Percentiles rank a stretch among this genome's conserved stretches.
Conservation (phyloP, 2,113 vertebrate genomes). For the Psilopsiagon aurifrons region DNA sequence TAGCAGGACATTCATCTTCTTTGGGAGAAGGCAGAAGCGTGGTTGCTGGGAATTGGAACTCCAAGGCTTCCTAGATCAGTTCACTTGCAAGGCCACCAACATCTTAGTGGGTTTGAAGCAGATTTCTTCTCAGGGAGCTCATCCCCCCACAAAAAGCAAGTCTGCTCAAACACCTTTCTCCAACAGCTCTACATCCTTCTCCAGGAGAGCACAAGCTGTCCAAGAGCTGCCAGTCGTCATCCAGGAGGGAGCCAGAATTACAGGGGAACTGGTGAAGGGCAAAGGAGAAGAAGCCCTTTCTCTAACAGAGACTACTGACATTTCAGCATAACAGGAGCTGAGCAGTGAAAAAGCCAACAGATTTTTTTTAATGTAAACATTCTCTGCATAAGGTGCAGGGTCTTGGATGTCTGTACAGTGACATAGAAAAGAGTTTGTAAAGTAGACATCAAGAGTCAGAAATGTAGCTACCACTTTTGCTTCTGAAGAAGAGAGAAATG, state of each 20-base stretch:
- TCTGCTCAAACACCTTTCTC: not conserved
- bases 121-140: not conserved
- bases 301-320: conserved; percentile 1
- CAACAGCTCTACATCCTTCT: not conserved
- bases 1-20: not conserved
- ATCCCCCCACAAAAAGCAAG: not conserved
- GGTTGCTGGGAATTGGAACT: not conserved
- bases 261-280: not conserved
- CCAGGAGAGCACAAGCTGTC: not conserved
- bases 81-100: not conserved
- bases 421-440: conserved; percentile 11
- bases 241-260: not conserved
- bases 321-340: conserved; percentile 19
- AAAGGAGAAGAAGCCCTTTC: not conserved
- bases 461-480: not conserved
- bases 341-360: conserved; percentile 10
- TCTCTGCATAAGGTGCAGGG: conserved; percentile 66
- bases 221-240: not conserved
- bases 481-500: not conserved
- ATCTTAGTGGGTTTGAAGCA: not conserved
- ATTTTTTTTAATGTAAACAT: conserved; percentile 41
- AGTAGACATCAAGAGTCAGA: not conserved
- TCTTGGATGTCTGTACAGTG: conserved; percentile 33
- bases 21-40: not conserved
- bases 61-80: not conserved